Conservation (phyloP, 2,797 vertebrate species). For the Rhinophrynus dorsalis region DNA sequence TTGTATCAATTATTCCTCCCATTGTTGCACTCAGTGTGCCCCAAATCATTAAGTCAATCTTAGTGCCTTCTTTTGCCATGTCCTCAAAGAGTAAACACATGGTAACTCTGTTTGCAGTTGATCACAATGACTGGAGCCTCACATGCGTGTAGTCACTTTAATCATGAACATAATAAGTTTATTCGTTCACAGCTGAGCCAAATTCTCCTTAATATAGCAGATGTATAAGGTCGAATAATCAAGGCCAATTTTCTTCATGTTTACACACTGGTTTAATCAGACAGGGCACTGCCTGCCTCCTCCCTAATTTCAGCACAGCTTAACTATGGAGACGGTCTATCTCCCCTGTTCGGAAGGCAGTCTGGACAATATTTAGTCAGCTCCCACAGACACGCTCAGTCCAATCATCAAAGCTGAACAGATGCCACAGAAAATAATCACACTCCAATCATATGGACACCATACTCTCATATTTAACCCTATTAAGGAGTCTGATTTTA, state of each 20-base stretch:
- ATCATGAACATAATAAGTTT: constrained; percentile 4
- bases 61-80: not conserved
- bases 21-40: no score
- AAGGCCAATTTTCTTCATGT: not conserved
- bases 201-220: constrained; percentile 16
- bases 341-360: no score
- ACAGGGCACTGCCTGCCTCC: not conserved
- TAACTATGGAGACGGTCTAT: not conserved
- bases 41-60: no score
- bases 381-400: no score
- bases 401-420: no score
- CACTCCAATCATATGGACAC: no score
- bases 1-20: no score
- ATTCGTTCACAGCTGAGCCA: not conserved
- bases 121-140: not conserved
- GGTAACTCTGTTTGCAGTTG: not conserved
- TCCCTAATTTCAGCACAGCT: constrained; percentile 8
- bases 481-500: no score
- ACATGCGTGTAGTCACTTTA: not conserved
- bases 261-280: not conserved
- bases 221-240: not conserved
- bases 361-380: no score
- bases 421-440: no score
- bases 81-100: constrained; percentile 2
- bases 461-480: no score